phyloP scores from a whole-genome alignment of 2,113 vertebrate species.

The Malurus melanocephalus region DNA sequence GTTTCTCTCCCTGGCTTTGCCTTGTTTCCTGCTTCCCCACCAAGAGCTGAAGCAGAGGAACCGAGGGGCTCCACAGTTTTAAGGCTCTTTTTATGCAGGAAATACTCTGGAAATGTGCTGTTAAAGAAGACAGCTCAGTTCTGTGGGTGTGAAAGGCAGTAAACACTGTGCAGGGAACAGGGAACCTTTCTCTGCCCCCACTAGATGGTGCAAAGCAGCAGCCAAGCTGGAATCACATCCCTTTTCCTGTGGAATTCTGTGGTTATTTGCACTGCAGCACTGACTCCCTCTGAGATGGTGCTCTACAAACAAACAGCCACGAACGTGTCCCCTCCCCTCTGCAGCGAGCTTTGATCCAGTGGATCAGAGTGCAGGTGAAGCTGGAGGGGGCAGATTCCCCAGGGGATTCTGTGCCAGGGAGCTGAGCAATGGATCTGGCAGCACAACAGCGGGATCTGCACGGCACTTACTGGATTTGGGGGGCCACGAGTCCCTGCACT shows the following conservation, averaged over 20 bases:
- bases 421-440: neutral
- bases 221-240: neutral
- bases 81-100: neutral
- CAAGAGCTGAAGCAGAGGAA: neutral
- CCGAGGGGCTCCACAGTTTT: neutral
- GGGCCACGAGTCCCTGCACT: constrained; percentile 84
- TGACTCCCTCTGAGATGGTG: neutral
- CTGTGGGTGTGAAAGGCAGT: accelerated
- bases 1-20: neutral
- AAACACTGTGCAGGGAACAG: neutral
- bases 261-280: neutral
- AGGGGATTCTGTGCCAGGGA: neutral
- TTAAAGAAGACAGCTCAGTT: neutral
- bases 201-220: constrained; percentile 30
- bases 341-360: neutral
- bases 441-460: neutral
- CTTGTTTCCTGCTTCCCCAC: neutral
- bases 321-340: neutral
- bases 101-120: neutral
- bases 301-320: neutral
- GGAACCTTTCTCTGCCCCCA: neutral
- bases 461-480: constrained; percentile 83
- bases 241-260: neutral
- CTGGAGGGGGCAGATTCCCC: neutral
- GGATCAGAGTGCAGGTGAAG: neutral